These are phyloP conservation scores for Augochlorella aurata DNA, from an alignment of 2,888 invertebrate genomes.

Conservation along the genomic window DNA sequence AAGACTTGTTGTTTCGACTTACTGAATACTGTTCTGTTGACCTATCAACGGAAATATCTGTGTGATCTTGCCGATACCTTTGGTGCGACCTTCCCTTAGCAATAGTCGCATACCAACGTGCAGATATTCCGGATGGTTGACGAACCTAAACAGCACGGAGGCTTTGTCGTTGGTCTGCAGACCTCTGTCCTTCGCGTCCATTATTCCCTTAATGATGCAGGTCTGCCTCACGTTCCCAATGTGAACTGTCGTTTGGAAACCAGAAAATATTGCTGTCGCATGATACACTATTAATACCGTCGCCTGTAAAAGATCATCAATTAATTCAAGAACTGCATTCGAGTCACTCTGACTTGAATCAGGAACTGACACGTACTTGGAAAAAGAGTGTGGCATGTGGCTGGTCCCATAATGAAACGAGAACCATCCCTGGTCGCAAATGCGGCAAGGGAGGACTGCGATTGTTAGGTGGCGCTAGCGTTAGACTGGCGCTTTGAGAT, in stretches of 20 bases:
- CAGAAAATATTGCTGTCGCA: slow-evolving; percentile 90
- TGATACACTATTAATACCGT: slow-evolving; percentile 95
- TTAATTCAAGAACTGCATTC: too few species aligned
- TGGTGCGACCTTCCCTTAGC: slow-evolving; percentile 92
- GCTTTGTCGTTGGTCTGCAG: slow-evolving; percentile 93
- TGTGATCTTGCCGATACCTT: slow-evolving; percentile 93
- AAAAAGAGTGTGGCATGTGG: slow-evolving; percentile 83
- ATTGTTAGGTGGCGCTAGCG: slow-evolving; percentile 85
- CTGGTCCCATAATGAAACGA: slow-evolving; percentile 84
- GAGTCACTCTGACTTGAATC: too few species aligned
- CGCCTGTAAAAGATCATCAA: slow-evolving; percentile 85
- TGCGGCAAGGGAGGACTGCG: slow-evolving; percentile 82
- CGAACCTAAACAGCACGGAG: slow-evolving; percentile 93
- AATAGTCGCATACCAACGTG: slow-evolving; percentile 90
- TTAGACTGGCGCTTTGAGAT: slow-evolving; percentile 94
- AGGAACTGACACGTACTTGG: slow-evolving; percentile 79
- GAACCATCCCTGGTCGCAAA: slow-evolving; percentile 92
- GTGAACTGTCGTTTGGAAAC: slow-evolving; percentile 96
- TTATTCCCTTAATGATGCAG: slow-evolving; percentile 92
- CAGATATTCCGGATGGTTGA: slow-evolving; percentile 94
- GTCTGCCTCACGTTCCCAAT: slow-evolving; percentile 98
- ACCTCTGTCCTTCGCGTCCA: slow-evolving; percentile 85
- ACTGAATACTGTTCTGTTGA: slow-evolving; percentile 54
- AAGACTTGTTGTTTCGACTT: slow-evolving; percentile 13
- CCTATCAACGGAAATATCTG: slow-evolving; percentile 86